These are phyloP conservation scores for Platysteira castanea DNA, from an alignment of 2,113 vertebrate genomes.

Conservation along the genomic window DNA sequence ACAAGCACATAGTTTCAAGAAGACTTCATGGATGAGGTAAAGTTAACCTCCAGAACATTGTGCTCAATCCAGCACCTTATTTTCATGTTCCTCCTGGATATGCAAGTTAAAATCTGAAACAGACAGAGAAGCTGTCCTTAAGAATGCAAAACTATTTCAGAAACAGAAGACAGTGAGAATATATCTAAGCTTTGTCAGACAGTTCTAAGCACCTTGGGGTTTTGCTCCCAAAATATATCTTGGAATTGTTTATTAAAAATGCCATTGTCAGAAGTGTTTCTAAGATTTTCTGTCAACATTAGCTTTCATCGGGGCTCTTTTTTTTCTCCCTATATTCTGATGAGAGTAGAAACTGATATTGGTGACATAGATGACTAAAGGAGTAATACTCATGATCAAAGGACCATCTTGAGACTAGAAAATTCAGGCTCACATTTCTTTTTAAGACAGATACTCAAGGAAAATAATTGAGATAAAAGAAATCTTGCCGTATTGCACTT, in stretches of 20 bases:
- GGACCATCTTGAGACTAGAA: neutral
- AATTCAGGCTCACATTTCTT: neutral
- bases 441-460: neutral
- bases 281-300: neutral
- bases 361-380: neutral
- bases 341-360: neutral
- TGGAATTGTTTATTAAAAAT: neutral
- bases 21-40: neutral
- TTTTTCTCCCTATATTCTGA: neutral
- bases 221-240: neutral
- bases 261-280: neutral
- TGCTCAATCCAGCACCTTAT: neutral
- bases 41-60: neutral
- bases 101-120: neutral
- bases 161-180: neutral
- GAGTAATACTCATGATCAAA: neutral
- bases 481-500: neutral
- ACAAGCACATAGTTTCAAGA: neutral
- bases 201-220: neutral
- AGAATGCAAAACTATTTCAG: neutral
- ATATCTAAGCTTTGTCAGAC: neutral
- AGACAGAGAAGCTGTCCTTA: neutral
- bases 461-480: neutral
- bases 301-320: accelerated
- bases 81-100: neutral